Percentiles rank a stretch among this genome's conserved stretches.
These are phyloP conservation scores for Drosophila miranda DNA, from an alignment of 1,140 invertebrate species.

Conservation along the genomic window DNA sequence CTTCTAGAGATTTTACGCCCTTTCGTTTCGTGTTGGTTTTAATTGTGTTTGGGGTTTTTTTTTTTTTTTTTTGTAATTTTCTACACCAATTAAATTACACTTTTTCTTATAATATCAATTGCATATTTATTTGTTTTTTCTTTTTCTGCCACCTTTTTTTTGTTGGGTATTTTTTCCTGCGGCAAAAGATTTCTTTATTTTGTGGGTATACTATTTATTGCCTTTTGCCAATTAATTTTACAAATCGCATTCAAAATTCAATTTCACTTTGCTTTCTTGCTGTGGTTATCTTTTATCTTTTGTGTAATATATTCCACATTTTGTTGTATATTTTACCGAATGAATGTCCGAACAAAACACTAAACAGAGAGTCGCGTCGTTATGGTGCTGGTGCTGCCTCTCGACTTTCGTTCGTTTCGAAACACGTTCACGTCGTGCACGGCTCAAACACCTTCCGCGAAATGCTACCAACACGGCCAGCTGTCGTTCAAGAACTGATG, in stretches of 20 bases:
- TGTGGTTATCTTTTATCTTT: constrained; percentile 9
- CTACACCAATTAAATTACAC: constrained; percentile 38
- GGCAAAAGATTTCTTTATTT: constrained; percentile 38
- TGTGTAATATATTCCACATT: constrained; percentile 19
- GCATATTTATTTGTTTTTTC: constrained; percentile 25
- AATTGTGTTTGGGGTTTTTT: no score
- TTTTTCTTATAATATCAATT: constrained; percentile 38
- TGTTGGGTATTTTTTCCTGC: constrained; percentile 11
- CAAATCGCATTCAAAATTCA: constrained; percentile 24
- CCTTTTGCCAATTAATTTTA: constrained; percentile 40
- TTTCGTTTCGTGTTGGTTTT: constrained; percentile 21
- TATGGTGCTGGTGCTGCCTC: not conserved
- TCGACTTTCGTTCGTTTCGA: constrained; percentile 13
- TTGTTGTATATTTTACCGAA: constrained; percentile 6
- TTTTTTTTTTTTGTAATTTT: constrained; percentile 10
- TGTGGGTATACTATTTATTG: constrained; percentile 50
- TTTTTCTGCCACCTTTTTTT: not conserved
- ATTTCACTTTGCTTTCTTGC: constrained; percentile 50
- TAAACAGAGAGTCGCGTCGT: constrained; percentile 41
- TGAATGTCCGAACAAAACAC: constrained; percentile 43
- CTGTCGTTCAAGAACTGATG: constrained; percentile 59
- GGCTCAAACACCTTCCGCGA: constrained; percentile 22
- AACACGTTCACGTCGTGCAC: constrained; percentile 6
- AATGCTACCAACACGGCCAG: constrained; percentile 53
- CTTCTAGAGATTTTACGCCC: constrained; percentile 13